Evolutionary conservation across 2,888 invertebrate species (phyloP).

Genomic region (Dryobotodes eremita): DNA sequence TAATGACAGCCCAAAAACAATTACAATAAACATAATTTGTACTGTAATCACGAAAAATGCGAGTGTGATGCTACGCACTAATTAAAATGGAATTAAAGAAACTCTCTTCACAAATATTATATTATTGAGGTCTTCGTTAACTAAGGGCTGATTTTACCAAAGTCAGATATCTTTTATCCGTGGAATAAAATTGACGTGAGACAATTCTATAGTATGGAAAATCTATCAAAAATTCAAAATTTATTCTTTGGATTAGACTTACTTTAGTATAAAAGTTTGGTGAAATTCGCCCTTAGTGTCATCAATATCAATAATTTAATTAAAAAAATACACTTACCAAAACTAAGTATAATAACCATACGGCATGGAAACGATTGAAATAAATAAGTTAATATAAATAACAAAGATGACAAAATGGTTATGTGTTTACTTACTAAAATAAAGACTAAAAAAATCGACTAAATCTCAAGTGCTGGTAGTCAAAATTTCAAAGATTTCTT

Average conservation of each 20-base stretch:
- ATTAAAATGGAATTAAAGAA: constrained; percentile 21
- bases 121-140: constrained; percentile 13
- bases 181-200: too few relatives aligned
- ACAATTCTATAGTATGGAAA: too few relatives aligned
- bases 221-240: too few relatives aligned
- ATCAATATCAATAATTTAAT: constrained; percentile 30
- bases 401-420: background rate
- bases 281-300: background rate
- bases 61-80: background rate
- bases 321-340: constrained; percentile 7
- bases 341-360: constrained; percentile 23
- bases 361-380: constrained; percentile 19
- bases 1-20: constrained; percentile 17
- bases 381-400: constrained; percentile 12
- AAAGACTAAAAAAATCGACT: constrained; percentile 3
- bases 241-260: too few relatives aligned
- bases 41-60: constrained; percentile 51
- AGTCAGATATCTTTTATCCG: too few relatives aligned
- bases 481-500: background rate
- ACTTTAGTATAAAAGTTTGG: too few relatives aligned
- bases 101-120: background rate
- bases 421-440: constrained; percentile 1
- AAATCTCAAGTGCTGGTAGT: constrained; percentile 8
- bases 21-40: constrained; percentile 59
- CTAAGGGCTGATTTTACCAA: background rate